Conservation (phyloP, 2,797 vertebrate genomes). For the Ceryle rudis region DNA sequence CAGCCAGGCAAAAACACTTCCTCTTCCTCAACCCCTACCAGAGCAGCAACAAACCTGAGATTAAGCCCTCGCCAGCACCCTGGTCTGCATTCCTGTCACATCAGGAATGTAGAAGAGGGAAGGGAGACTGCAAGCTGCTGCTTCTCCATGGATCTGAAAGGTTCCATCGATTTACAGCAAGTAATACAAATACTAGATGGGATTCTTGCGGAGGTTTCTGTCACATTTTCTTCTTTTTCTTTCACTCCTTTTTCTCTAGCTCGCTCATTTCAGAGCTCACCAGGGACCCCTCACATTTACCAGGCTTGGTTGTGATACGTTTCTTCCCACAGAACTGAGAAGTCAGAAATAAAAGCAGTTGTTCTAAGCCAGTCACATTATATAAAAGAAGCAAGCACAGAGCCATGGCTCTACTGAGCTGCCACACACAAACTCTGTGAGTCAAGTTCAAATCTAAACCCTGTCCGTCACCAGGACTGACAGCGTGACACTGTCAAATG, state of each 20-base stretch:
- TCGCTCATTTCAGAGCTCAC: background rate
- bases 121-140: background rate
- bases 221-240: background rate
- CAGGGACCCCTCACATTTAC: background rate
- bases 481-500: background rate
- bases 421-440: background rate
- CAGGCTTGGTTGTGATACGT: background rate
- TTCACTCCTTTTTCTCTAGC: background rate
- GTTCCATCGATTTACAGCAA: background rate
- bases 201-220: background rate
- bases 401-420: background rate
- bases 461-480: background rate
- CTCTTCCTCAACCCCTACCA: background rate
- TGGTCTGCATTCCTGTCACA: conserved; percentile 32
- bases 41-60: conserved; percentile 28
- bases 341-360: background rate
- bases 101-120: background rate
- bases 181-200: background rate
- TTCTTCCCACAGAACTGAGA: background rate
- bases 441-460: background rate
- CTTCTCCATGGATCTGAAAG: background rate
- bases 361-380: background rate
- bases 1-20: conserved; percentile 3
- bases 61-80: background rate
- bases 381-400: background rate